phyloP scores from a whole-genome alignment of 2,797 vertebrate genomes.

The Selene dorsalis region DNA sequence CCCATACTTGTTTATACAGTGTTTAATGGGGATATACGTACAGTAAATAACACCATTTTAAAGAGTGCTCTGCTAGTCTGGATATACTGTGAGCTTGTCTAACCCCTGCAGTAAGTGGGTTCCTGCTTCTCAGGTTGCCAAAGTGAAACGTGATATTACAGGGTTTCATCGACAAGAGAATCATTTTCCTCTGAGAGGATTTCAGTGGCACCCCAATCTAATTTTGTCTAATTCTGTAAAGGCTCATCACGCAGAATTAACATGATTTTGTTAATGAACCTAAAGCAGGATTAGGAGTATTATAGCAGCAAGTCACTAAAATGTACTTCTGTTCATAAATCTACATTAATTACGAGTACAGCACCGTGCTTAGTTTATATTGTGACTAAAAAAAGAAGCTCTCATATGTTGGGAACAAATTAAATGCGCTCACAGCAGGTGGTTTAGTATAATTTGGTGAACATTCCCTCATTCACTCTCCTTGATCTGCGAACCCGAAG shows the following conservation, averaged over 20 bases:
- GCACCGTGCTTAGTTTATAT: neutral
- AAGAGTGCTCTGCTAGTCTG: neutral
- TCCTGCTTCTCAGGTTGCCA: conserved; percentile 39
- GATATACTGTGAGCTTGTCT: conserved; percentile 9
- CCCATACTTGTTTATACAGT: neutral
- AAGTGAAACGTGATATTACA: conserved; percentile 42
- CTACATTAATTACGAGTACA: neutral
- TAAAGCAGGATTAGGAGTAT: conserved; percentile 16
- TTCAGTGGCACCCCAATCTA: conserved; percentile 9
- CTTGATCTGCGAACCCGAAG: conserved; percentile 58
- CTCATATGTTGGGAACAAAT: conserved; percentile 21
- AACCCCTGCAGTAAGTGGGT: conserved; percentile 22
- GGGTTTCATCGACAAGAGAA: conserved; percentile 23
- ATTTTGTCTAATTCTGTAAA: conserved; percentile 24
- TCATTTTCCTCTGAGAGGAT: conserved; percentile 14
- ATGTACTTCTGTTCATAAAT: conserved; percentile 3
- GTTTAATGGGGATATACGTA: neutral
- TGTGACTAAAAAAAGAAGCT: conserved; percentile 3
- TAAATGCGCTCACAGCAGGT: conserved; percentile 24
- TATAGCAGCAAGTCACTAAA: conserved; percentile 2
- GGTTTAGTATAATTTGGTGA: conserved; percentile 29
- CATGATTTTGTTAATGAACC: conserved; percentile 24
- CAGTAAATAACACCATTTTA: neutral
- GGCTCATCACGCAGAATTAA: conserved; percentile 29
- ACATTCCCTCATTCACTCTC: conserved; percentile 40